Percentiles rank a stretch among this genome's conserved stretches.
phyloP scores from a whole-genome alignment of 1,140 invertebrate genomes.

The Pogonomyrmex barbatus region DNA sequence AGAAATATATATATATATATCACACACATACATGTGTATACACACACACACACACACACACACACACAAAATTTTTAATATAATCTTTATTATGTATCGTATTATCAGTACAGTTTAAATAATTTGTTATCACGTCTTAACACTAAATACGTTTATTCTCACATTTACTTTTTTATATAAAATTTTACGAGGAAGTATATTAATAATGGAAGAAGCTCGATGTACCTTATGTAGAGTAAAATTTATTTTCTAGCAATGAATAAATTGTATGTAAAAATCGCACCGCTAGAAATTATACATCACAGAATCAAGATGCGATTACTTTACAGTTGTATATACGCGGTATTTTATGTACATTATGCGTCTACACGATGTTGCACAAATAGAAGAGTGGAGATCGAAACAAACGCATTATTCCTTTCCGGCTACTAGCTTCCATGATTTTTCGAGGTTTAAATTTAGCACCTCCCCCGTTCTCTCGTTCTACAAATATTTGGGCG shows the following conservation, averaged over 20 bases:
- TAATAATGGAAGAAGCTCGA: constrained; percentile 12
- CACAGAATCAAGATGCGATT: constrained; percentile 33
- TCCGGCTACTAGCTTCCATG: neutral
- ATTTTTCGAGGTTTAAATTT: constrained; percentile 47
- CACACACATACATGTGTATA: too few relatives aligned
- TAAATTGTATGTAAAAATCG: constrained; percentile 3
- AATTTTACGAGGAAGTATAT: neutral
- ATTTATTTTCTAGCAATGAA: constrained; percentile 19
- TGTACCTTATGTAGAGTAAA: neutral
- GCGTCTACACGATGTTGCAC: constrained; percentile 6
- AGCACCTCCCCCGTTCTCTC: constrained; percentile 13
- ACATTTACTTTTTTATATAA: constrained; percentile 10
- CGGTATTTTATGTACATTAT: neutral
- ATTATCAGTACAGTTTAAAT: constrained; percentile 5
- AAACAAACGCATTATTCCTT: constrained; percentile 22
- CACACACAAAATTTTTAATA: neutral
- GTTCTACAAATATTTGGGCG: constrained; percentile 3
- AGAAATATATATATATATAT: constrained; percentile 15
- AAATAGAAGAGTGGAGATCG: neutral
- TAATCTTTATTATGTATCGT: neutral
- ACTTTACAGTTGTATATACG: neutral
- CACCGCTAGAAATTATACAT: constrained; percentile 30
- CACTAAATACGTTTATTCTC: neutral
- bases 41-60: too few relatives aligned
- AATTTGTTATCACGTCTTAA: neutral